Evolutionary conservation across 2,888 invertebrate genomes (phyloP).

Genomic region (Diadegma fenestrale): DNA sequence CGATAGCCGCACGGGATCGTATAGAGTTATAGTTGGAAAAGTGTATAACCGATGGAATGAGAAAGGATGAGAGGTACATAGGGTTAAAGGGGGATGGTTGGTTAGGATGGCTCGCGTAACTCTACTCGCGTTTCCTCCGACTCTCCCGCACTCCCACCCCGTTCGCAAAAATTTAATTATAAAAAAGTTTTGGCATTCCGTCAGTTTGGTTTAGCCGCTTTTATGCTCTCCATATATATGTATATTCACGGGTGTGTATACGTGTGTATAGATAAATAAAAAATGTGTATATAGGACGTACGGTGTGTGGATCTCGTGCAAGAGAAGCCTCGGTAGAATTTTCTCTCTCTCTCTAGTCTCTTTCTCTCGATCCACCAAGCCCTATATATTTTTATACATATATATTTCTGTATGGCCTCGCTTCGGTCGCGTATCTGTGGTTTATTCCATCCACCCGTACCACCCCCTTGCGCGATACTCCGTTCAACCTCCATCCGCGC

Average conservation of each 20-base stretch:
- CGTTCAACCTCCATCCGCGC: constrained; percentile 52
- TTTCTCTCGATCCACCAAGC: constrained; percentile 62
- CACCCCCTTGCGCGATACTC: too few species aligned
- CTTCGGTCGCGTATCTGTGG: constrained; percentile 81
- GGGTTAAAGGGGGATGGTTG: constrained; percentile 47
- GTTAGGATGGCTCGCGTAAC: constrained; percentile 65
- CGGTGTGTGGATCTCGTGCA: constrained; percentile 48
- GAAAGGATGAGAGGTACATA: constrained; percentile 60
- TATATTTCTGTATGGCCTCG: constrained; percentile 58
- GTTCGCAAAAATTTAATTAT: constrained; percentile 84
- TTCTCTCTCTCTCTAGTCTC: constrained; percentile 61
- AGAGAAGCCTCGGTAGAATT: constrained; percentile 58
- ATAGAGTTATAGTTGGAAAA: constrained; percentile 56
- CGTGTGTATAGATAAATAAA: constrained; percentile 59
- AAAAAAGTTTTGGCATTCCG: constrained; percentile 85
- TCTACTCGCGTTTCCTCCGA: constrained; percentile 40
- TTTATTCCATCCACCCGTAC: constrained; percentile 80
- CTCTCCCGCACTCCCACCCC: constrained; percentile 34
- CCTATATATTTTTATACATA: constrained; percentile 19
- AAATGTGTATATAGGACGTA: constrained; percentile 31
- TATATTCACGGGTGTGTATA: not conserved
- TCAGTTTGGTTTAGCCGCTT: constrained; percentile 83
- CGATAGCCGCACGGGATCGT: constrained; percentile 71
- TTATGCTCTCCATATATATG: constrained; percentile 37
- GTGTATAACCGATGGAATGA: constrained; percentile 26